Evolutionary conservation across 2,797 vertebrate species (phyloP).

Genomic region (Telmatherina bonti): DNA sequence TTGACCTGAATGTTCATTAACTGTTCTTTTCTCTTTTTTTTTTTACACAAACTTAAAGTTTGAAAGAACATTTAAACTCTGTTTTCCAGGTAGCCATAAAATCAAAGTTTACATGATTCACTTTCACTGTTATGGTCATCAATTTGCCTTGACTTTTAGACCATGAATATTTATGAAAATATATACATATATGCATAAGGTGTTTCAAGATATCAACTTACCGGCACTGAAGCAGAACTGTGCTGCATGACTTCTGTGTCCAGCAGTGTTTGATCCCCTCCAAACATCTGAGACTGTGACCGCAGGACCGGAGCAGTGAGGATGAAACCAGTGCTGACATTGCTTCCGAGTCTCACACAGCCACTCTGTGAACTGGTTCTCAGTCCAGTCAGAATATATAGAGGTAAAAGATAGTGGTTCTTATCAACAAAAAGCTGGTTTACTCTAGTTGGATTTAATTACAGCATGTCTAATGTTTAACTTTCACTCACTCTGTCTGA

Average conservation of each 20-base stretch:
- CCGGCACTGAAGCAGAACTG: conserved; percentile 35
- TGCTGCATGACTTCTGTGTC: conserved; percentile 34
- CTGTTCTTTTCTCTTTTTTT: too few species aligned
- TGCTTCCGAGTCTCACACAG: neutral
- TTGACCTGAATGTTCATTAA: neutral
- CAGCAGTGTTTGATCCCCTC: conserved; percentile 7
- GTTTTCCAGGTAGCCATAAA: too few species aligned
- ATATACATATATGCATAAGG: neutral
- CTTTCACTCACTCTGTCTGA: neutral
- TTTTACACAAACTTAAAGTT: neutral
- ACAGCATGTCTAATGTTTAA: conserved; percentile 45
- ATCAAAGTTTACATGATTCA: neutral
- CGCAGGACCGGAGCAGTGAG: conserved; percentile 26
- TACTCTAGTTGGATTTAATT: neutral
- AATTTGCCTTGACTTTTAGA: too few species aligned
- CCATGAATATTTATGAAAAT: neutral
- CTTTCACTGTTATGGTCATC: neutral
- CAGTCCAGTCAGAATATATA: neutral
- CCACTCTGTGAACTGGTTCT: neutral
- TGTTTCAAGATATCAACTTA: conserved; percentile 32
- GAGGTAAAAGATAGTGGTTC: neutral
- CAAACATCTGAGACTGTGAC: conserved; percentile 17
- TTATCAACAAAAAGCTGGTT: neutral
- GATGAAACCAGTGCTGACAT: conserved; percentile 39
- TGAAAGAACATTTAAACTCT: neutral